Conservation (phyloP, 2,797 vertebrate genomes). For the Melanotaenia nigrans region DNA sequence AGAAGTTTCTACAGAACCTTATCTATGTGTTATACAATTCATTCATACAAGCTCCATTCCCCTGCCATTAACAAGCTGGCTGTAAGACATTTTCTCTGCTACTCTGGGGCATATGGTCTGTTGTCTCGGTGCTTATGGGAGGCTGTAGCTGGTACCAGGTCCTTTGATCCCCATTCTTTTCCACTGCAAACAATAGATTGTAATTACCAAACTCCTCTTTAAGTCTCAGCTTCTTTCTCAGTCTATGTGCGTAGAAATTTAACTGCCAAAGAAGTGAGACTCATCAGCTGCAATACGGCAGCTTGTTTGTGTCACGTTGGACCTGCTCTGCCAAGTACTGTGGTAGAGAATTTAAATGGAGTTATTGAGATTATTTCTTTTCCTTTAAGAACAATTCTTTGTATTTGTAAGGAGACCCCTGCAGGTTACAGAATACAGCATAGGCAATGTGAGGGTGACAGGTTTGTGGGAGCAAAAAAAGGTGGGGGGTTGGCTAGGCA, state of each 20-base stretch:
- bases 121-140: slow-evolving; percentile 65
- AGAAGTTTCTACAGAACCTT: slow-evolving; percentile 32
- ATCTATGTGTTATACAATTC: slow-evolving; percentile 48
- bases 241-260: slow-evolving; percentile 49
- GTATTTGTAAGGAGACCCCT: slow-evolving; percentile 34
- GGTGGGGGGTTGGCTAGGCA: slow-evolving; percentile 21
- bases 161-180: slow-evolving; percentile 76
- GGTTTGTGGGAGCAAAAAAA: slow-evolving; percentile 35
- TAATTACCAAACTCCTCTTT: slow-evolving; percentile 71
- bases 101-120: slow-evolving; percentile 63
- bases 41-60: slow-evolving; percentile 47
- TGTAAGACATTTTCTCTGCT: slow-evolving; percentile 59
- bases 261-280: slow-evolving; percentile 51
- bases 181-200: slow-evolving; percentile 74
- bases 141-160: slow-evolving; percentile 67
- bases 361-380: slow-evolving; percentile 29
- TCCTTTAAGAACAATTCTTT: slow-evolving; percentile 23
- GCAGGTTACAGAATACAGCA: slow-evolving; percentile 33
- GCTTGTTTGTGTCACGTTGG: slow-evolving; percentile 58
- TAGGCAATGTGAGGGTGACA: slow-evolving; percentile 23
- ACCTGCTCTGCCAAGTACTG: slow-evolving; percentile 58
- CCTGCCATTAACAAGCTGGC: slow-evolving; percentile 54
- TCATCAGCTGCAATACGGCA: slow-evolving; percentile 57
- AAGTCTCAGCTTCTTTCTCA: slow-evolving; percentile 46
- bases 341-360: slow-evolving; percentile 41